phyloP scores from a whole-genome alignment of 2,888 invertebrate genomes.

The Ditylenchus weischeri region DNA sequence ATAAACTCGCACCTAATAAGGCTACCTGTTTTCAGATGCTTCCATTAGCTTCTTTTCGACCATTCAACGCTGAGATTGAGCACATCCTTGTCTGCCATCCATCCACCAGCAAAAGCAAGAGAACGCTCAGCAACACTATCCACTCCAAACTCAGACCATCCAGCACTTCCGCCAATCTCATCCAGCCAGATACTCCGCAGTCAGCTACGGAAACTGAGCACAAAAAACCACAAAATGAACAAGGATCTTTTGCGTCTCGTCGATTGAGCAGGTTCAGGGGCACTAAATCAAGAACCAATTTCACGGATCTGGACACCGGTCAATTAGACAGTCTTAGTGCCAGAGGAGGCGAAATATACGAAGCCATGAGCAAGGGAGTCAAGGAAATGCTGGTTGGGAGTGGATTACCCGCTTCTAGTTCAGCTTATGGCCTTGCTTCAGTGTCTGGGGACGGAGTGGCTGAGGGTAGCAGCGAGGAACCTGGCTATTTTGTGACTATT shows the following conservation, averaged over 20 bases:
- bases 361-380: constrained; percentile 8
- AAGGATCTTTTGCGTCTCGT: not conserved
- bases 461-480: not conserved
- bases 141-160: not conserved
- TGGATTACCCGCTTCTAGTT: not conserved
- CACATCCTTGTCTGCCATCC: constrained; percentile 19
- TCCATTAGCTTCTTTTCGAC: constrained; percentile 32
- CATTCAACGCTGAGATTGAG: constrained; percentile 30
- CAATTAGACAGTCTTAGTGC: constrained; percentile 1
- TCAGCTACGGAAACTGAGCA: not conserved
- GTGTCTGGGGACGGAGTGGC: not conserved
- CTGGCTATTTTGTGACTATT: constrained; percentile 30
- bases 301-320: not conserved
- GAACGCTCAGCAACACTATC: not conserved
- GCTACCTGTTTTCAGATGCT: constrained; percentile 18
- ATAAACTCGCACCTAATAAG: not conserved
- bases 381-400: not conserved
- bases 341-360: constrained; percentile 15
- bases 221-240: not conserved
- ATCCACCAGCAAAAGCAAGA: not conserved
- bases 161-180: not conserved
- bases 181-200: not conserved
- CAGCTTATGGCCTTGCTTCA: not conserved
- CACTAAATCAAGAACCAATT: not conserved
- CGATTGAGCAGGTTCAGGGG: not conserved